Evolutionary conservation across 2,113 vertebrate species (phyloP), one percentile per base, ranked within the genome.

Genomic region (Clinocottus analis): DNA sequence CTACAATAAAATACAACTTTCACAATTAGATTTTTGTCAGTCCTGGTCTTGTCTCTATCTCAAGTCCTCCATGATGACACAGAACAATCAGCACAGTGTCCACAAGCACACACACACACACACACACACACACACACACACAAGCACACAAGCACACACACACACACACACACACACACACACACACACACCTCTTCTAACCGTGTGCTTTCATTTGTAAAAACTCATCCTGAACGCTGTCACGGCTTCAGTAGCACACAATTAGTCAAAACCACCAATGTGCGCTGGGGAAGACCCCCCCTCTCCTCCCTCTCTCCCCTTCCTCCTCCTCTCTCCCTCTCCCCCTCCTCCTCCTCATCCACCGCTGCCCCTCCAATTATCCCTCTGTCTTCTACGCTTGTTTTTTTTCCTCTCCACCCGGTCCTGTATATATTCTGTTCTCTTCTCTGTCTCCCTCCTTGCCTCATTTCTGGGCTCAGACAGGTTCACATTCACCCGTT

Each of bases 181-280:
- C 53, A 55, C 51, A 4, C 23, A 31, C 29, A 31, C 29, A 31
- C 39, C 73, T 45, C 45, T 13, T 70, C 39, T 67, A 17, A 51
- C 58, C 37, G 49, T 79, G 75, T 72, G 80, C 72, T 37, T 70
- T 53, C 77, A 83, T 49, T 77, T 73, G 64, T 87, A 70, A 70
- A 80, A 84, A 23, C 39, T 29, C 65, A 62, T 77, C 64, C 73
- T 75, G 69, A 49, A 39, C 7, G 17, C 16, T 77, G 85, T 80
- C 77, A 75, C 29, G 56, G 45, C 23, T 71, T 87, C 77, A 80
- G 59, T 47, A 62, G 64, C 65, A 66, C 16, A 63, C 79, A 55
- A 78, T 87, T 66, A 80, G 64, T 84, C 81, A 80, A 87, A 80
- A 69, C 73, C 21, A 69, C 9, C 6, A 7, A 59, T 37, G 72